Percentiles rank a stretch among this genome's conserved stretches.
These are phyloP conservation scores for Orchestia grillus DNA, from an alignment of 1,140 invertebrate species.

Conservation along the genomic window DNA sequence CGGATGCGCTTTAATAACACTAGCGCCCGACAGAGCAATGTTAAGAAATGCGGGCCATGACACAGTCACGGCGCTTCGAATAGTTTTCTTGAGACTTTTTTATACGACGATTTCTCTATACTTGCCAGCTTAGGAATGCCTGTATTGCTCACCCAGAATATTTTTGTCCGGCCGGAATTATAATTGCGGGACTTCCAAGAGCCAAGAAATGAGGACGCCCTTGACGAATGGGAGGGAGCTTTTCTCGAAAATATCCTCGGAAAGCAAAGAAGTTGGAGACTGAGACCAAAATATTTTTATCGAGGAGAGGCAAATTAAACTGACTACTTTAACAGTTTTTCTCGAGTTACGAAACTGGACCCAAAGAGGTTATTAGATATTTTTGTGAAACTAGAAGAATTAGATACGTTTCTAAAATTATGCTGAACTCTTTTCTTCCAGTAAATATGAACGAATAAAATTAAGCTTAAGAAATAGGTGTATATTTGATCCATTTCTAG, in stretches of 20 bases:
- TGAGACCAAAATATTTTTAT: conserved; percentile 3
- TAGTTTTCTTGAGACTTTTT: conserved; percentile 42
- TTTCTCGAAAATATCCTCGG: conserved; percentile 10
- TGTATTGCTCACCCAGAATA: conserved; percentile 42
- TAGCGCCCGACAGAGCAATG: not conserved
- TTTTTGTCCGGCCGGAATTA: conserved; percentile 45
- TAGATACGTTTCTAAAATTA: not conserved
- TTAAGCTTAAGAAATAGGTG: not conserved
- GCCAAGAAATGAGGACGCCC: conserved; percentile 2
- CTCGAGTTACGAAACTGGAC: not conserved
- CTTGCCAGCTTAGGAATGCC: conserved; percentile 41
- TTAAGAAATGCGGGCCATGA: conserved; percentile 33
- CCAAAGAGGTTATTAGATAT: not conserved
- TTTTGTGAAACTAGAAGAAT: not conserved
- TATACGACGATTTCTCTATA: conserved; percentile 36
- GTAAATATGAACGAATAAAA: not conserved
- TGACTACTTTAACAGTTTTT: not conserved
- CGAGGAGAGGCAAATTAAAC: not conserved
- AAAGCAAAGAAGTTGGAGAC: conserved; percentile 10
- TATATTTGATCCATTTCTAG: not conserved
- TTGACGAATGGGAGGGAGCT: conserved; percentile 25
- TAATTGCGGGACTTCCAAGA: conserved; percentile 24
- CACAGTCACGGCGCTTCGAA: conserved; percentile 37
- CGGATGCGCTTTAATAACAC: conserved; percentile 54
- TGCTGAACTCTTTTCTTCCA: not conserved